Conservation (phyloP, 2,797 vertebrate species). For the Chelidonichthys spinosus region DNA sequence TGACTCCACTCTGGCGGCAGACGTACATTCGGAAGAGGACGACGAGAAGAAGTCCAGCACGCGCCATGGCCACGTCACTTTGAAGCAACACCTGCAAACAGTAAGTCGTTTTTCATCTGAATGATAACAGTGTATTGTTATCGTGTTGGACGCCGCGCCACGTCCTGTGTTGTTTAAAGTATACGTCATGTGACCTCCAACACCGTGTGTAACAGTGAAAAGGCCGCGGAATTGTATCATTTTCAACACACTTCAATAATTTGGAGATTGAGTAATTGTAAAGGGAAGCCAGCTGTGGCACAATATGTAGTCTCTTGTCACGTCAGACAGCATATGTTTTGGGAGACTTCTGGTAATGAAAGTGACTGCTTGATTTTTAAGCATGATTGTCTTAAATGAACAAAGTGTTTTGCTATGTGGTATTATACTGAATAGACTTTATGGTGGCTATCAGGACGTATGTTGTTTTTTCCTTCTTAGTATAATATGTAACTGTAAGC, state of each 20-base stretch:
- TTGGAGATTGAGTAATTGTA: background rate
- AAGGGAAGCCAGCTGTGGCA: background rate
- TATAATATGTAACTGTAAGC: background rate
- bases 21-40: background rate
- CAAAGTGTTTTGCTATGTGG: background rate
- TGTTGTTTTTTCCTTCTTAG: background rate
- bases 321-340: background rate
- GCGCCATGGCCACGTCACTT: background rate
- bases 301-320: background rate
- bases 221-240: background rate
- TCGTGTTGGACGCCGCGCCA: background rate
- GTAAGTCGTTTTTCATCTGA: background rate
- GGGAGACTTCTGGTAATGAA: background rate
- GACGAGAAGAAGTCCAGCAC: background rate
- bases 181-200: background rate
- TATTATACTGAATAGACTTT: background rate
- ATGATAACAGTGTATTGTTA: background rate
- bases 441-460: background rate
- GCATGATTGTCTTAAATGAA: background rate
- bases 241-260: background rate
- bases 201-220: background rate
- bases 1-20: background rate
- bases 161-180: accelerated
- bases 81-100: background rate
- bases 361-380: background rate